These are phyloP conservation scores for Petrocephalus sullivani DNA, from an alignment of 2,797 vertebrate species.

Conservation along the genomic window DNA sequence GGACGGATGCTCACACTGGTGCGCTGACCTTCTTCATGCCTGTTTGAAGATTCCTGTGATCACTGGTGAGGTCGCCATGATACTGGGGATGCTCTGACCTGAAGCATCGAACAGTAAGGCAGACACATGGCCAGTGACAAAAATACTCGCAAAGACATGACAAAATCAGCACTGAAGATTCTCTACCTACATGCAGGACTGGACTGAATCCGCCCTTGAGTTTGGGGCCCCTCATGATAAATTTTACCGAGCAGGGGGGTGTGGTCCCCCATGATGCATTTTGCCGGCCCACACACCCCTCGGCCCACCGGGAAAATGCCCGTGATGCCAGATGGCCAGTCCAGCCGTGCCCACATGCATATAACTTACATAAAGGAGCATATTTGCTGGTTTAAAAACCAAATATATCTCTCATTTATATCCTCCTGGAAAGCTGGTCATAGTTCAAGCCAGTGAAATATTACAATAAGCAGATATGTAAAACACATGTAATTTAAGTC, in stretches of 20 bases:
- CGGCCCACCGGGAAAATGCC: not conserved
- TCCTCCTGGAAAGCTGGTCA: not conserved
- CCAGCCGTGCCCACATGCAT: not conserved
- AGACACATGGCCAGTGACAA: not conserved
- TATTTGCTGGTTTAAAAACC: not conserved
- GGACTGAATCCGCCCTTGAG: not conserved
- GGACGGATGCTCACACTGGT: not conserved
- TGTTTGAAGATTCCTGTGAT: not conserved
- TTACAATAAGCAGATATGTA: not conserved
- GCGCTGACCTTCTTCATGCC: not conserved
- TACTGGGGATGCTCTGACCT: not conserved
- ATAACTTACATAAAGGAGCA: not conserved
- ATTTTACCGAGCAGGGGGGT: not conserved
- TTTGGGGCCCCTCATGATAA: not conserved
- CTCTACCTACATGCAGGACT: not conserved
- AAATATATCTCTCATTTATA: constrained; percentile 2
- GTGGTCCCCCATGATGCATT: not conserved
- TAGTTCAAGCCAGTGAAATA: not conserved
- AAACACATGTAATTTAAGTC: not conserved
- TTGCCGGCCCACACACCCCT: not conserved
- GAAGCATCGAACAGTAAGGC: not conserved
- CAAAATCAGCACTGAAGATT: not conserved
- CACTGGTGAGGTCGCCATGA: not conserved
- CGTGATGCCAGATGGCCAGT: not conserved
- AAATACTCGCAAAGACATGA: not conserved